A percentile compares a stretch with the other conserved stretches of the same genome.
These are phyloP conservation scores for Penaeus monodon DNA, from an alignment of 2,888 invertebrate genomes.

Conservation along the genomic window DNA sequence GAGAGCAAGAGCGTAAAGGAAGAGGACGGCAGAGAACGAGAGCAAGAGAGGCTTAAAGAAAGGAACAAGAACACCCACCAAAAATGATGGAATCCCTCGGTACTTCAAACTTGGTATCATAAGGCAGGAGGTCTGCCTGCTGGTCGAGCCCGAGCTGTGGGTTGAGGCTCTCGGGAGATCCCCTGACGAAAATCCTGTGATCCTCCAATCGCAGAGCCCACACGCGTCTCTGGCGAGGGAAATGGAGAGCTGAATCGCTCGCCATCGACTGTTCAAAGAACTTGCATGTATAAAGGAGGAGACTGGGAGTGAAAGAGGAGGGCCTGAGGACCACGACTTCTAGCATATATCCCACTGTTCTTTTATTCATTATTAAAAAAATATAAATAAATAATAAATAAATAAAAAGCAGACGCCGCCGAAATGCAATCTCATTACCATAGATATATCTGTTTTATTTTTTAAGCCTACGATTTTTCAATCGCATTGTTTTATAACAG, in stretches of 20 bases:
- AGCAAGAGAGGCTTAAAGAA: neutral
- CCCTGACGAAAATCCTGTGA: conserved; percentile 59
- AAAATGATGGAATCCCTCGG: conserved; percentile 85
- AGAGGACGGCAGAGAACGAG: neutral
- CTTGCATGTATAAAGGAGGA: neutral
- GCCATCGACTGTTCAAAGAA: neutral
- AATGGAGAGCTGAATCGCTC: neutral
- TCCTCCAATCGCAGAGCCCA: conserved; percentile 56
- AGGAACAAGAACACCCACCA: conserved; percentile 75
- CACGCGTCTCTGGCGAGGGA: conserved; percentile 40
- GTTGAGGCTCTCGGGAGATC: conserved; percentile 49
- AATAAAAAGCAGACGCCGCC: too few species aligned
- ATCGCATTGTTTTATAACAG: too few species aligned
- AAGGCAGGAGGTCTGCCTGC: conserved; percentile 93
- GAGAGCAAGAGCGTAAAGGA: neutral
- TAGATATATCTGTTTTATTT: too few species aligned
- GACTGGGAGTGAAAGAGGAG: too few species aligned
- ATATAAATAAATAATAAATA: too few species aligned
- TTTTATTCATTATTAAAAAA: too few species aligned
- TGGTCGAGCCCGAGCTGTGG: conserved; percentile 84
- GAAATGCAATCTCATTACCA: too few species aligned
- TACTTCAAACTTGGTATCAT: conserved; percentile 91
- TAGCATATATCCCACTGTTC: too few species aligned
- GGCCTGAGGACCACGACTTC: too few species aligned
- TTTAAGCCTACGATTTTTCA: too few species aligned